Evolutionary conservation across 2,888 invertebrate genomes (phyloP).

Genomic region (Machimus rusticus): DNA sequence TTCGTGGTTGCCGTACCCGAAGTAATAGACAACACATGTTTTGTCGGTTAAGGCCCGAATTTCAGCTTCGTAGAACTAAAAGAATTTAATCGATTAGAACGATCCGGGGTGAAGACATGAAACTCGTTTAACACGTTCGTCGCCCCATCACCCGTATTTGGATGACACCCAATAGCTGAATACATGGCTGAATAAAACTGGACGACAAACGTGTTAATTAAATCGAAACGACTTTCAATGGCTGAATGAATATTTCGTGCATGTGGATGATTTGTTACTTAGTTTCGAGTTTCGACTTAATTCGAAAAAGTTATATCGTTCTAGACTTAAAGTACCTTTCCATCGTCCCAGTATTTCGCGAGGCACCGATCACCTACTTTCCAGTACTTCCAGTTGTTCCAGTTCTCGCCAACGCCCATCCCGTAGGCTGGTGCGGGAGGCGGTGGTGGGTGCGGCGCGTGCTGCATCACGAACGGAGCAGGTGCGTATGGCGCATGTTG

Average conservation of each 20-base stretch:
- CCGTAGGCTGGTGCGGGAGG: constrained; percentile 58
- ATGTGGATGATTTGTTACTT: too few relatives aligned
- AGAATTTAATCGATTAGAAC: background rate
- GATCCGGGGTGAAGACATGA: background rate
- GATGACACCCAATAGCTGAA: too few relatives aligned
- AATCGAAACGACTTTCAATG: too few relatives aligned
- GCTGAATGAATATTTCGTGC: too few relatives aligned
- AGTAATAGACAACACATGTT: constrained; percentile 85
- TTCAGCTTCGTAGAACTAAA: constrained; percentile 81
- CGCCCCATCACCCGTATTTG: too few relatives aligned
- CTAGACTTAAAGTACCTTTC: constrained; percentile 67
- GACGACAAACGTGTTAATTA: too few relatives aligned
- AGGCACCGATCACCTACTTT: constrained; percentile 83
- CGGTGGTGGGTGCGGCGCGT: constrained; percentile 72
- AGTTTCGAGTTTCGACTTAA: too few relatives aligned
- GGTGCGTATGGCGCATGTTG: constrained; percentile 45
- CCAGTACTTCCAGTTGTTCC: constrained; percentile 66
- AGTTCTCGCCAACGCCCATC: constrained; percentile 52
- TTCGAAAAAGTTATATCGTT: too few relatives aligned
- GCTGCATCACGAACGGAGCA: constrained; percentile 53
- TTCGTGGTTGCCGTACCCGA: constrained; percentile 89
- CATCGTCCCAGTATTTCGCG: constrained; percentile 94
- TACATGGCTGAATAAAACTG: too few relatives aligned
- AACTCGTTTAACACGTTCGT: too few relatives aligned
- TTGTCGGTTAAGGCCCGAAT: constrained; percentile 82